These are phyloP conservation scores for Trinectes maculatus DNA, from an alignment of 2,113 vertebrate genomes.

Conservation along the genomic window DNA sequence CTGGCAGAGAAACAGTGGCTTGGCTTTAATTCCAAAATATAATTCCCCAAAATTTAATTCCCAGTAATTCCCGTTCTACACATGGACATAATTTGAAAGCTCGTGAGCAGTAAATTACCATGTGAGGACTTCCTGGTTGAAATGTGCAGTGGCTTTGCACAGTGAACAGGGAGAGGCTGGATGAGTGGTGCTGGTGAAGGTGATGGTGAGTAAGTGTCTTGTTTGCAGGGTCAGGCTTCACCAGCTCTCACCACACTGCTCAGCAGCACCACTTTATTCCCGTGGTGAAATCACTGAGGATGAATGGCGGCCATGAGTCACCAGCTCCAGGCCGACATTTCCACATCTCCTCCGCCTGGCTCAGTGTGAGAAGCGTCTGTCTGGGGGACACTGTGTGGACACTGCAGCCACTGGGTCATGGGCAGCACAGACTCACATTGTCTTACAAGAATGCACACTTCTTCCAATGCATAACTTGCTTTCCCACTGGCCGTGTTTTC, in stretches of 20 bases:
- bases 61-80: conserved; percentile 8
- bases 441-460: conserved; percentile 45
- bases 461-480: conserved; percentile 2
- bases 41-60: no score
- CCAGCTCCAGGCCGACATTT: conserved; percentile 65
- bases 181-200: no score
- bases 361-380: conserved; percentile 55
- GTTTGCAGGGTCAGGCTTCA: no score
- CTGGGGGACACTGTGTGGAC: conserved; percentile 43
- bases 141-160: no score
- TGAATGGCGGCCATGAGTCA: conserved; percentile 62
- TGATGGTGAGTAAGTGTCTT: no score
- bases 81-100: conserved; percentile 13
- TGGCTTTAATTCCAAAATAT: conserved; percentile 11
- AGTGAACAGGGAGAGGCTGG: no score
- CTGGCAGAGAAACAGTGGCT: neutral
- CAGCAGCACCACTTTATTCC: conserved; percentile 9
- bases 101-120: neutral
- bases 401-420: neutral
- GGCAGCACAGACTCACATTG: conserved; percentile 61
- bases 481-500: conserved; percentile 1
- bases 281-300: conserved; percentile 48
- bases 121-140: no score
- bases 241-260: neutral
- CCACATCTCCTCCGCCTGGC: conserved; percentile 61